Conservation (phyloP, 2,113 vertebrate genomes). For the Ciconia stormi region DNA sequence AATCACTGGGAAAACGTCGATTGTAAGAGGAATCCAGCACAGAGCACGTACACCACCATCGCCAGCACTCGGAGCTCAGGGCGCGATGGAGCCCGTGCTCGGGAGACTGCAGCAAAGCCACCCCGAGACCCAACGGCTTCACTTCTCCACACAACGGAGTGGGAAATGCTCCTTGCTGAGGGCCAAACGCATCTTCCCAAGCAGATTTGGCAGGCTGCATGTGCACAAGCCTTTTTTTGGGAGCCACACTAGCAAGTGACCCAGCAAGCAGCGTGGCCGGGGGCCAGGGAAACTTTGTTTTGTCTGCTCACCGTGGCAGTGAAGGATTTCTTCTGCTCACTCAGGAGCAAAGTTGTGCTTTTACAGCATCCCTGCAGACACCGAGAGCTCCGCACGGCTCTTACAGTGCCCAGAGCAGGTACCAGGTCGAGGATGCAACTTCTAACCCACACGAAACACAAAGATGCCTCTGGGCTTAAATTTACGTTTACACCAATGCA, state of each 20-base stretch:
- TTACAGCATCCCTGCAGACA: neutral
- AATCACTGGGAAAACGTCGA: neutral
- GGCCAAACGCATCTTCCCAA: neutral
- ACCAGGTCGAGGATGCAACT: neutral
- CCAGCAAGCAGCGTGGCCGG: rapidly evolving
- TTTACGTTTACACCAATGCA: neutral
- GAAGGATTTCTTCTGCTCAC: neutral
- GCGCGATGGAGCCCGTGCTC: rapidly evolving
- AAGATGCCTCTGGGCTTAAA: neutral
- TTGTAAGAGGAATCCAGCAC: neutral
- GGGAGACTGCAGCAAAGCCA: neutral
- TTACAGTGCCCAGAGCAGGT: neutral
- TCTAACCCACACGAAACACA: neutral
- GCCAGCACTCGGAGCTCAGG: neutral
- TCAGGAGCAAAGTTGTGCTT: neutral
- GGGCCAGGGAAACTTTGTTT: neutral
- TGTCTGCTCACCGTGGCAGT: neutral
- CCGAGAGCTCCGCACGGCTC: neutral
- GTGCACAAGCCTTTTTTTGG: neutral
- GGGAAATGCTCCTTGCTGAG: neutral
- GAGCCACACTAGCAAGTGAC: neutral
- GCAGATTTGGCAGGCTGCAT: neutral
- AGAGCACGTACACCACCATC: neutral
- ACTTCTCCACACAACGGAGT: neutral
- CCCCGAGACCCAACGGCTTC: neutral